A percentile compares a stretch with the other conserved stretches of the same genome.
phyloP scores from a whole-genome alignment of 2,888 invertebrate genomes.

The Didymodactylos carnosus region DNA sequence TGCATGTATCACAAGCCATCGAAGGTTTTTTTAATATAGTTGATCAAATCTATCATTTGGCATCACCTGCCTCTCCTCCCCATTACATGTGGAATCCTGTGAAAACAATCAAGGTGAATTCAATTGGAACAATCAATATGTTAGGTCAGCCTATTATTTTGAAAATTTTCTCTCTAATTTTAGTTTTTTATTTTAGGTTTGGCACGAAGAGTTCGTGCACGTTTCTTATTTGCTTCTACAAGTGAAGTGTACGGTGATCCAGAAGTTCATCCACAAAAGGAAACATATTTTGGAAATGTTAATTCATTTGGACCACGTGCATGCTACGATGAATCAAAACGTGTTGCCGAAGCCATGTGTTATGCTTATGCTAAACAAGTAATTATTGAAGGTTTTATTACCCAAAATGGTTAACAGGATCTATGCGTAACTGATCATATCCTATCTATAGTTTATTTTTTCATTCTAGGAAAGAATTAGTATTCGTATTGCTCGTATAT shows the following conservation, averaged over 20 bases:
- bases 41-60: conserved; percentile 78
- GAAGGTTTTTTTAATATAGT: conserved; percentile 28
- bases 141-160: conserved; percentile 22
- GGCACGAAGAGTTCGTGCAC: conserved; percentile 74
- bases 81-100: conserved; percentile 99
- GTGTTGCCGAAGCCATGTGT: conserved; percentile 80
- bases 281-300: conserved; percentile 96
- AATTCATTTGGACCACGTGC: conserved; percentile 74
- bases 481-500: conserved; percentile 86
- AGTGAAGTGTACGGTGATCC: conserved; percentile 96
- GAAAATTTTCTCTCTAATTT: background rate
- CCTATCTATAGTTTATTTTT: background rate
- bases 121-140: conserved; percentile 51
- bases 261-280: conserved; percentile 86
- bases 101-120: conserved; percentile 95
- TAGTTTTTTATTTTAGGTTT: conserved; percentile 42
- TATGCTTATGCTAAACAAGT: conserved; percentile 81
- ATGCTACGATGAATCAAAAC: conserved; percentile 97
- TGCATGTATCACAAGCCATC: no score
- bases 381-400: background rate
- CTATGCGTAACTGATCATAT: background rate
- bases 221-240: conserved; percentile 82
- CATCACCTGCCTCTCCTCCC: conserved; percentile 93
- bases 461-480: conserved; percentile 59
- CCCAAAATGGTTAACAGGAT: background rate